phyloP scores from a whole-genome alignment of 2,797 vertebrate genomes.

The Chaetodon trifasciatus region DNA sequence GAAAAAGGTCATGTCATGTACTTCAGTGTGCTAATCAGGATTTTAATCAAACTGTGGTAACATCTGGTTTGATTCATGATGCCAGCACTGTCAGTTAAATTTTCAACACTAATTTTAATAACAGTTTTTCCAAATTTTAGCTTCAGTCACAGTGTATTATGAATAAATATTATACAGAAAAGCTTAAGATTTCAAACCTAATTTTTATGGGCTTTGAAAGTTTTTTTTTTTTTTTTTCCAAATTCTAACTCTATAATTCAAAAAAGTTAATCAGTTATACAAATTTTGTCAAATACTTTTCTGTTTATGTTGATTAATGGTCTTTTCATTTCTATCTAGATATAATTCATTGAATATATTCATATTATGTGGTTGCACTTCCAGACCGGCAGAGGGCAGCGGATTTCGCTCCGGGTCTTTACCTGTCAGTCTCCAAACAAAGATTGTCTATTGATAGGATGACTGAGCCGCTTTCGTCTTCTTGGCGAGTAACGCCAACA shows the following conservation, averaged over 20 bases:
- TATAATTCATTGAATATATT: too few species aligned
- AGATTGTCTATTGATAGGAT: slow-evolving; percentile 21
- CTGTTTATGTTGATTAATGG: background rate
- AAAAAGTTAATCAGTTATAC: background rate
- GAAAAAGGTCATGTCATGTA: too few species aligned
- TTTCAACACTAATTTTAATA: background rate
- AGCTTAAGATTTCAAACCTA: background rate
- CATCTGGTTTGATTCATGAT: background rate
- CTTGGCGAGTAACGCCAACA: background rate
- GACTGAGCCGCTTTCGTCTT: background rate
- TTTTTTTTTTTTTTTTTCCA: too few species aligned
- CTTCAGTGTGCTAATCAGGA: too few species aligned
- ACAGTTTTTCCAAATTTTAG: background rate
- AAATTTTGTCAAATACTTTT: background rate
- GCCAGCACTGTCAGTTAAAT: background rate
- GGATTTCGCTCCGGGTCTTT: accelerated
- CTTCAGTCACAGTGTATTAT: background rate
- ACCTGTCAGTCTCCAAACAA: background rate
- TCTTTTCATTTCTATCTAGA: background rate
- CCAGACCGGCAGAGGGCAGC: slow-evolving; percentile 60
- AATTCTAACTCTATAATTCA: background rate
- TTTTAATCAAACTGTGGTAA: background rate
- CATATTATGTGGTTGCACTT: slow-evolving; percentile 2
- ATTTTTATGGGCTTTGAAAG: background rate
- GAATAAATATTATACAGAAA: background rate